Evolutionary conservation across 2,888 invertebrate genomes (phyloP).

Genomic region (Lamproptera curius): DNA sequence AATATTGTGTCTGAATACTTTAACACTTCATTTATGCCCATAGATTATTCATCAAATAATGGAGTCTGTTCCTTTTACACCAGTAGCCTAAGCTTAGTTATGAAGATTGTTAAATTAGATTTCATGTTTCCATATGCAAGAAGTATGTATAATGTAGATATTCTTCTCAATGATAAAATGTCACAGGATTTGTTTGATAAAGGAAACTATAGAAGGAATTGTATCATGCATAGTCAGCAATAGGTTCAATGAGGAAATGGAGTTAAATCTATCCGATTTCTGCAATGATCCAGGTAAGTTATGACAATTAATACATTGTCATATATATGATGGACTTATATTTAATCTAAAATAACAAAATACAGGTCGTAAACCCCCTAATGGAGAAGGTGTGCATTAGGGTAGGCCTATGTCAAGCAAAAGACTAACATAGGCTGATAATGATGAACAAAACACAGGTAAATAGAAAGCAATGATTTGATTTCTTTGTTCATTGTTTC

Average conservation of each 20-base stretch:
- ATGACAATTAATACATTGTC: not conserved
- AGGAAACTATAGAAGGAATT: constrained; percentile 48
- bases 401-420: no score
- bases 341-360: no score
- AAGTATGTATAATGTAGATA: constrained; percentile 56
- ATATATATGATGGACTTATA: no score
- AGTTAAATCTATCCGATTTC: constrained; percentile 58
- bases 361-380: no score
- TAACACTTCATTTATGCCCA: constrained; percentile 43
- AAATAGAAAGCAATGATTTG: no score
- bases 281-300: constrained; percentile 53
- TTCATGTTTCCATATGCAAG: constrained; percentile 58
- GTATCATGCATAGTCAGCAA: constrained; percentile 47
- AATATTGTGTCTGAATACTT: constrained; percentile 50
- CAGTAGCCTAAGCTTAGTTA: constrained; percentile 46
- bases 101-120: constrained; percentile 53
- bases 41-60: constrained; percentile 40
- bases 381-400: no score
- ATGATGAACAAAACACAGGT: no score
- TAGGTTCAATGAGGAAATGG: constrained; percentile 48
- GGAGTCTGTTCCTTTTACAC: constrained; percentile 56
- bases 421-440: no score
- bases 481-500: constrained; percentile 36
- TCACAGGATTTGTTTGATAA: constrained; percentile 52
- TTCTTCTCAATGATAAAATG: constrained; percentile 57